Evolutionary conservation across 2,113 vertebrate genomes (phyloP).

Genomic region (Bungarus multicinctus): DNA sequence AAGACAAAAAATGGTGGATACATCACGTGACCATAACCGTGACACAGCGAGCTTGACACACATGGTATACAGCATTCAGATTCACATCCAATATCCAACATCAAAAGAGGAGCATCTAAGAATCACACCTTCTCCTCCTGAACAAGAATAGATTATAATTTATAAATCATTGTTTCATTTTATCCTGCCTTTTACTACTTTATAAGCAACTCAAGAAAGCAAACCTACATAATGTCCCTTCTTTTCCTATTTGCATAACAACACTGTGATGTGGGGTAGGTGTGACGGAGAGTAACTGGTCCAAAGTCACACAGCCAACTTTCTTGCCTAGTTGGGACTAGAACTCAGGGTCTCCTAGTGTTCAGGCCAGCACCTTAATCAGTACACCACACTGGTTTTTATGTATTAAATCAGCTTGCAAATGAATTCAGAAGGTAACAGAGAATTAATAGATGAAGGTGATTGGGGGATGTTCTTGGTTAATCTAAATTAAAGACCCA

Average conservation of each 20-base stretch:
- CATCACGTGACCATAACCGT: too few species aligned
- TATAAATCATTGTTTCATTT: not conserved
- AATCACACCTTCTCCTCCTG: not conserved
- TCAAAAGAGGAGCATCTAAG: not conserved
- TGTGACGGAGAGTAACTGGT: not conserved
- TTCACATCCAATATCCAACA: not conserved
- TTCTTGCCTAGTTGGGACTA: not conserved
- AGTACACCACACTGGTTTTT: not conserved
- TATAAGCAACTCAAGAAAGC: not conserved
- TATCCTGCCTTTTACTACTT: not conserved
- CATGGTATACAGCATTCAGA: not conserved
- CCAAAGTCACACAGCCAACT: not conserved
- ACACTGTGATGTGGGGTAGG: not conserved
- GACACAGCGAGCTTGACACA: too few species aligned
- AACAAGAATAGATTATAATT: not conserved
- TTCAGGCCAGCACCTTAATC: not conserved
- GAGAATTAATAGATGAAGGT: not conserved
- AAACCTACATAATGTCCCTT: not conserved
- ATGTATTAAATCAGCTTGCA: not conserved
- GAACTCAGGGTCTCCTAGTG: not conserved
- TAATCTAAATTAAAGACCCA: not conserved
- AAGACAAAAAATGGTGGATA: too few species aligned
- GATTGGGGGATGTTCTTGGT: not conserved
- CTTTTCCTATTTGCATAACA: not conserved
- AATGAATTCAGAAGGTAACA: not conserved